Percentiles rank a stretch among this genome's conserved stretches.
Evolutionary conservation across 2,797 vertebrate species (phyloP).

Genomic region (Tachyglossus aculeatus): DNA sequence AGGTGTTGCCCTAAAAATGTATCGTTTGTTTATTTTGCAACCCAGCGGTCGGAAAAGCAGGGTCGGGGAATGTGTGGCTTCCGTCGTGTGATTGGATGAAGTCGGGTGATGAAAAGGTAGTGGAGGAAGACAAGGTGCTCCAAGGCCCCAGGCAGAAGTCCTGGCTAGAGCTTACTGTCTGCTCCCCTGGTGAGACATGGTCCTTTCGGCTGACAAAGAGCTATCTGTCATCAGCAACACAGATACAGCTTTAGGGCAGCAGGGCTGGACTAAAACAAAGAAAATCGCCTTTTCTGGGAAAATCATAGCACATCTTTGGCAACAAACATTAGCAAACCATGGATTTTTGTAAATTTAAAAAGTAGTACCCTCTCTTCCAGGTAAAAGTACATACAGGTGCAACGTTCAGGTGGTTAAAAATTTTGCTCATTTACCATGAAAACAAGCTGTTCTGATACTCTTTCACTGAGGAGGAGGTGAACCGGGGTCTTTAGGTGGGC

Average conservation of each 20-base stretch:
- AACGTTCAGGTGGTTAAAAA: too few species aligned
- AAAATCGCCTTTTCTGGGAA: constrained; percentile 7
- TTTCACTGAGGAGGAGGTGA: too few species aligned
- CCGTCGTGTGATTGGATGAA: background rate
- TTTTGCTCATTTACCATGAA: too few species aligned
- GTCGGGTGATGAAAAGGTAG: constrained; percentile 19
- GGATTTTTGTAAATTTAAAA: too few species aligned
- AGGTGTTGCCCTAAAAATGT: constrained; percentile 67
- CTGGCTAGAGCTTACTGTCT: background rate
- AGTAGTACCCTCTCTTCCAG: too few species aligned
- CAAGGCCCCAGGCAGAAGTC: constrained; percentile 12
- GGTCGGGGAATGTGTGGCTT: constrained; percentile 30
- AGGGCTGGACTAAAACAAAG: background rate
- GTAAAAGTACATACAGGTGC: too few species aligned
- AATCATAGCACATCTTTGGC: constrained; percentile 16
- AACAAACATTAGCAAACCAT: constrained; percentile 26
- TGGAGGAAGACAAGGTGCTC: background rate
- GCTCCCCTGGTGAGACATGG: too few species aligned
- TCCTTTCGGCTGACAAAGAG: constrained; percentile 32
- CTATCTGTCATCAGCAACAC: constrained; percentile 28
- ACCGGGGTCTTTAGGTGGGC: too few species aligned
- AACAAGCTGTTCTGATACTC: too few species aligned
- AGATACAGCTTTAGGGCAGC: constrained; percentile 9
- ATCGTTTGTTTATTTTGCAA: constrained; percentile 64
- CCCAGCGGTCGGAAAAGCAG: constrained; percentile 47